These are phyloP conservation scores for Melanchra persicariae DNA, from an alignment of 2,888 invertebrate genomes.

Conservation along the genomic window DNA sequence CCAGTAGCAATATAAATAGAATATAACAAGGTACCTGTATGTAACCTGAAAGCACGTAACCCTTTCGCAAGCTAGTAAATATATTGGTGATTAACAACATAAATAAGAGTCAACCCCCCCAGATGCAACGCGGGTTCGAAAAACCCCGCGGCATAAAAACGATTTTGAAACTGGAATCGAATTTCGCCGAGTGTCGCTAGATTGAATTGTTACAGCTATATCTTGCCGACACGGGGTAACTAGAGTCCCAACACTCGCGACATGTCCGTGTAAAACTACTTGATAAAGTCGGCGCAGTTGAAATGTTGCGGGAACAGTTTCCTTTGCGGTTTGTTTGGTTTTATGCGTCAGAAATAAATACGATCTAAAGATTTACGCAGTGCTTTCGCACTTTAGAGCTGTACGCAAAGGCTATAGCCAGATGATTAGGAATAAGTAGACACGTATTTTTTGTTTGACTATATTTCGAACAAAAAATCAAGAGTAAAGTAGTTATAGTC, in stretches of 20 bases:
- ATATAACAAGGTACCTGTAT: background rate
- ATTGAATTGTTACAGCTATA: conserved; percentile 76
- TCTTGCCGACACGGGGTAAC: conserved; percentile 69
- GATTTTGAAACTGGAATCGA: conserved; percentile 69
- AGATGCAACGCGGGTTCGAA: conserved; percentile 61
- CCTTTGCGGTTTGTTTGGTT: conserved; percentile 33
- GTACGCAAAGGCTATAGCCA: no score
- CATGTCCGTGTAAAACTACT: conserved; percentile 64
- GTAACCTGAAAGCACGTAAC: background rate
- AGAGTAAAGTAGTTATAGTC: no score
- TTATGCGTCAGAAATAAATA: conserved; percentile 17
- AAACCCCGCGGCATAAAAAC: conserved; percentile 63
- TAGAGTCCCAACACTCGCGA: conserved; percentile 56
- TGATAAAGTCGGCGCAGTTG: conserved; percentile 66
- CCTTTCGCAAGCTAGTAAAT: conserved; percentile 3
- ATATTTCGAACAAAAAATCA: no score
- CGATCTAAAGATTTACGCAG: background rate
- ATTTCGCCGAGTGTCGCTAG: conserved; percentile 71
- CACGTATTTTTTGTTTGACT: no score
- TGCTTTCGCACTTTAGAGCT: no score
- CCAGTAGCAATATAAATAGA: background rate
- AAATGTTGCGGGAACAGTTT: conserved; percentile 50
- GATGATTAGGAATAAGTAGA: no score
- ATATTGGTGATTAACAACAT: conserved; percentile 38
- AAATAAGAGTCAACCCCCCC: conserved; percentile 54